These are phyloP conservation scores for Bubo bubo DNA, from an alignment of 2,113 vertebrate genomes.

Conservation along the genomic window DNA sequence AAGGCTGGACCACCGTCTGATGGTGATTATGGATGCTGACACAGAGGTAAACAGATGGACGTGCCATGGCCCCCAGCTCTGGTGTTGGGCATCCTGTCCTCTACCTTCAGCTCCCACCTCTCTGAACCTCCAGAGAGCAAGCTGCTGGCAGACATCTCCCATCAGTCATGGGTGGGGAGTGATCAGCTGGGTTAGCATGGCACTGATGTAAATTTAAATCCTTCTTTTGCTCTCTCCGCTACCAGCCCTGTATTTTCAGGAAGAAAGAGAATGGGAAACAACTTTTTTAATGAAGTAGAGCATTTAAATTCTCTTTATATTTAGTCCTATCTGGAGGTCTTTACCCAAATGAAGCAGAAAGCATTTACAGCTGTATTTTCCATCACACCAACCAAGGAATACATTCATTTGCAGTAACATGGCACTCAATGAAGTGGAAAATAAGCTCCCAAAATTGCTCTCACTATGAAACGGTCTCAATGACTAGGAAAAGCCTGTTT, in stretches of 20 bases:
- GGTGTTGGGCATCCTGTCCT: background rate
- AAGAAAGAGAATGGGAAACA: slow-evolving; percentile 72
- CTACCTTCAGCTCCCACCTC: background rate
- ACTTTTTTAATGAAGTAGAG: slow-evolving; percentile 75
- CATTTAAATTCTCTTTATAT: slow-evolving; percentile 79
- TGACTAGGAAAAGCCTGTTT: slow-evolving; percentile 71
- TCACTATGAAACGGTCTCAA: slow-evolving; percentile 69
- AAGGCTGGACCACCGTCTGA: background rate
- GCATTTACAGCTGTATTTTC: slow-evolving; percentile 81
- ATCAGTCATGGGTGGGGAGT: background rate
- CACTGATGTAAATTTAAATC: slow-evolving; percentile 9
- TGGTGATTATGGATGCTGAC: background rate
- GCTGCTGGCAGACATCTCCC: background rate
- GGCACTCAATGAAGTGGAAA: slow-evolving; percentile 80
- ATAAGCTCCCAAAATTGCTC: slow-evolving; percentile 81
- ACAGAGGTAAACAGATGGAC: background rate
- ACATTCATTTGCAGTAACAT: slow-evolving; percentile 80
- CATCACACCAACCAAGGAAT: slow-evolving; percentile 75
- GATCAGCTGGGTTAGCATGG: background rate
- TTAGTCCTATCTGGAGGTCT: slow-evolving; percentile 75
- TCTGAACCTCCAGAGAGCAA: background rate
- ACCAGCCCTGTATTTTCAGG: slow-evolving; percentile 26
- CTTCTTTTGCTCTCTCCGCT: background rate
- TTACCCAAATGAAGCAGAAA: slow-evolving; percentile 85
- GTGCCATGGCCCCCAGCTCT: background rate